Evolutionary conservation across 2,113 vertebrate species (phyloP).

Genomic region (Vombatus ursinus): DNA sequence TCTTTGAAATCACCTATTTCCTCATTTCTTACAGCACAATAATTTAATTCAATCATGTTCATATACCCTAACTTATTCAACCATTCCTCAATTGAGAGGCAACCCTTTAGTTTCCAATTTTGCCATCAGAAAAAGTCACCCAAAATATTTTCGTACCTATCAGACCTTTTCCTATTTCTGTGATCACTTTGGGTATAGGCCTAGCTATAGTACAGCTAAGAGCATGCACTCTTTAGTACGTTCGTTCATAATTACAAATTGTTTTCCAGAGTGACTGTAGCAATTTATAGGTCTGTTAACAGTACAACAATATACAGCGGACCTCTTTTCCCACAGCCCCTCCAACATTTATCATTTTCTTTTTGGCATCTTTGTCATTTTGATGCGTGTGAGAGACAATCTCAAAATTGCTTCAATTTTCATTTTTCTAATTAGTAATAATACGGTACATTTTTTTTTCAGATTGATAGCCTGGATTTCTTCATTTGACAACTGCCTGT

Average conservation of each 20-base stretch:
- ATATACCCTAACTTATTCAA: not conserved
- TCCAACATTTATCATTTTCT: not conserved
- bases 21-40: not conserved
- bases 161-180: not conserved
- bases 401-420: too few species aligned
- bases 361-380: not conserved
- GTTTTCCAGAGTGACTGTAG: not conserved
- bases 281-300: not conserved
- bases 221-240: not conserved
- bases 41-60: not conserved
- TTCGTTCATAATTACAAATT: not conserved
- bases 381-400: not conserved
- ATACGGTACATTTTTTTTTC: too few species aligned
- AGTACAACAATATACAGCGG: not conserved
- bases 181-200: not conserved
- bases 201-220: not conserved
- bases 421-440: too few species aligned
- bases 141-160: not conserved
- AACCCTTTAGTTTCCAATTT: not conserved
- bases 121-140: not conserved
- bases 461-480: not conserved
- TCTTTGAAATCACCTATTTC: not conserved
- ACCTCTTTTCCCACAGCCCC: not conserved
- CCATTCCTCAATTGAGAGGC: not conserved
- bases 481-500: not conserved